phyloP scores from a whole-genome alignment of 2,888 invertebrate species.

The Noctuana brunneofusca region DNA sequence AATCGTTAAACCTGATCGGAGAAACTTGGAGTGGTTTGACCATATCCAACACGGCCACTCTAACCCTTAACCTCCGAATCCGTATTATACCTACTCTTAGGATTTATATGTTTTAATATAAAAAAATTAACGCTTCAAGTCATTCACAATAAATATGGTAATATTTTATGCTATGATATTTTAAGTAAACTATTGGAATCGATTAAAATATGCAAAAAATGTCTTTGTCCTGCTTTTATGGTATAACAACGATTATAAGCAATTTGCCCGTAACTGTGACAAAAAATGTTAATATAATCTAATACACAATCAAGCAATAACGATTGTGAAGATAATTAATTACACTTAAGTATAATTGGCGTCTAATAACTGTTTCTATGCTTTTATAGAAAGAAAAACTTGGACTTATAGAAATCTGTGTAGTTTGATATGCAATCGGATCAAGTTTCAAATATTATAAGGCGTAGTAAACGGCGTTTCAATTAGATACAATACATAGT shows the following conservation, averaged over 20 bases:
- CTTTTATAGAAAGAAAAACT: background rate
- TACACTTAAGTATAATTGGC: constrained; percentile 1
- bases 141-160: background rate
- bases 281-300: constrained; percentile 8
- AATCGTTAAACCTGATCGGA: background rate
- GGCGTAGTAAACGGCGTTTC: constrained; percentile 56
- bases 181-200: background rate
- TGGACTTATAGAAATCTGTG: background rate
- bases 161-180: background rate
- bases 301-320: background rate
- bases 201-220: background rate
- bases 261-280: background rate
- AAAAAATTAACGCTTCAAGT: no score
- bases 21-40: no score
- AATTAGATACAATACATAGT: constrained; percentile 73
- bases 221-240: background rate
- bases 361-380: background rate
- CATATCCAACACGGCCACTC: no score
- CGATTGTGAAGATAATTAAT: background rate
- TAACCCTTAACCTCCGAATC: no score
- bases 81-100: no score
- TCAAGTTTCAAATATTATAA: constrained; percentile 57
- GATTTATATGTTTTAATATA: no score
- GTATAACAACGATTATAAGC: constrained; percentile 1
- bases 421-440: background rate